phyloP scores from a whole-genome alignment of 2,797 vertebrate species.

The Enteromius trimaculatus region DNA sequence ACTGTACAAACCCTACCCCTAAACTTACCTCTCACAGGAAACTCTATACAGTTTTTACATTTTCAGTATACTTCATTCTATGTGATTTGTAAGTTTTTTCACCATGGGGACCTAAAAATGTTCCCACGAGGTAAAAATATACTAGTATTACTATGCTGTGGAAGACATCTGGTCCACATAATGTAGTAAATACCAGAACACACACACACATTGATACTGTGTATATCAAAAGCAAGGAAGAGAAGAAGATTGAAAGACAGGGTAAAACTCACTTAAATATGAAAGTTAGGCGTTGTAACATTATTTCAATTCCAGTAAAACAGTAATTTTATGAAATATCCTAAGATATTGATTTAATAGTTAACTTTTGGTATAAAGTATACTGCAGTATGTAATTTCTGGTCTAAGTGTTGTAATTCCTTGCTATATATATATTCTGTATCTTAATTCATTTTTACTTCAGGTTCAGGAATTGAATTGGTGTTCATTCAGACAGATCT shows the following conservation, averaged over 20 bases:
- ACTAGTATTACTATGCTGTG: not conserved
- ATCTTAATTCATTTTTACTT: not conserved
- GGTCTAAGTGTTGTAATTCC: not conserved
- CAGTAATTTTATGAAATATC: too few species aligned
- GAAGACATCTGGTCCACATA: not conserved
- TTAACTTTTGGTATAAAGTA: not conserved
- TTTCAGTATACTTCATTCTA: not conserved
- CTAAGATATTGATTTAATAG: not conserved
- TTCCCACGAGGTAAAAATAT: not conserved
- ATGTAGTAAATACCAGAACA: not conserved
- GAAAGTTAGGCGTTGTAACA: too few species aligned
- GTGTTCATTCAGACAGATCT: not conserved
- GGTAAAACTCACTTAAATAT: too few species aligned
- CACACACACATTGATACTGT: too few species aligned
- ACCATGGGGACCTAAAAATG: not conserved
- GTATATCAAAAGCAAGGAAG: too few species aligned
- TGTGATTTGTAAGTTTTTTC: not conserved
- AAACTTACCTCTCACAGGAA: not conserved
- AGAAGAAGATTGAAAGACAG: too few species aligned
- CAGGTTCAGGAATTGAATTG: not conserved
- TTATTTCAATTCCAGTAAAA: too few species aligned
- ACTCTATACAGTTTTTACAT: not conserved
- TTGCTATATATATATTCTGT: not conserved
- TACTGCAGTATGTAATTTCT: not conserved
- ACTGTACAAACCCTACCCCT: not conserved